phyloP scores from a whole-genome alignment of 2,797 vertebrate species.

The Sternotherus odoratus region DNA sequence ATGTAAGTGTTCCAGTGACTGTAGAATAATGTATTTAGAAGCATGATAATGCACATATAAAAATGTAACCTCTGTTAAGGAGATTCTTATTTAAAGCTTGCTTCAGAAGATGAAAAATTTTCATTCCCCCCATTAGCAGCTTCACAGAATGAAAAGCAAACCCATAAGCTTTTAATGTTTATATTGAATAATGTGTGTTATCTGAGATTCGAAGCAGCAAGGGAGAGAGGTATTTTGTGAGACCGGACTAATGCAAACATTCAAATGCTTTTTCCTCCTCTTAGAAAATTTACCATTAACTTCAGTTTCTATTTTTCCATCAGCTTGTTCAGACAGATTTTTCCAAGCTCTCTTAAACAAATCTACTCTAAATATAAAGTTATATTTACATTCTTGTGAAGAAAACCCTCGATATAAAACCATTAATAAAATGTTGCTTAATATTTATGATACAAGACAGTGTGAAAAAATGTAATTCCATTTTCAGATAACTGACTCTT shows the following conservation, averaged over 20 bases:
- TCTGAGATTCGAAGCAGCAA: neutral
- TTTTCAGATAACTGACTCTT: neutral
- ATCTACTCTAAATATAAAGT: neutral
- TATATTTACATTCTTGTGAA: neutral
- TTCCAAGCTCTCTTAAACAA: neutral
- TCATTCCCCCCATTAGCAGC: neutral
- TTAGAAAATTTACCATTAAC: neutral
- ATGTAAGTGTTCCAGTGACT: neutral
- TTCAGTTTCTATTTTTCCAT: neutral
- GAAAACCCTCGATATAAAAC: neutral
- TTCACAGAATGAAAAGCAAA: neutral
- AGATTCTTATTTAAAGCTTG: neutral
- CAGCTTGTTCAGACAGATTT: neutral
- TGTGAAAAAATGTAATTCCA: neutral
- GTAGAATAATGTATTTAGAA: neutral
- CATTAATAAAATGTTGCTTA: neutral
- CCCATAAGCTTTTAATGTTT: neutral
- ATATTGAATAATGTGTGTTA: neutral
- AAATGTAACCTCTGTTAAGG: neutral
- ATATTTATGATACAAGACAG: neutral
- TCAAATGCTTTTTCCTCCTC: neutral
- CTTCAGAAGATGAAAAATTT: neutral
- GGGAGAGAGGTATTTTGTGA: neutral
- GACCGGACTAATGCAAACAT: neutral
- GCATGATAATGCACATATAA: neutral